These are phyloP conservation scores for Beaufortia kweichowensis DNA, from an alignment of 2,113 vertebrate genomes.

Conservation along the genomic window DNA sequence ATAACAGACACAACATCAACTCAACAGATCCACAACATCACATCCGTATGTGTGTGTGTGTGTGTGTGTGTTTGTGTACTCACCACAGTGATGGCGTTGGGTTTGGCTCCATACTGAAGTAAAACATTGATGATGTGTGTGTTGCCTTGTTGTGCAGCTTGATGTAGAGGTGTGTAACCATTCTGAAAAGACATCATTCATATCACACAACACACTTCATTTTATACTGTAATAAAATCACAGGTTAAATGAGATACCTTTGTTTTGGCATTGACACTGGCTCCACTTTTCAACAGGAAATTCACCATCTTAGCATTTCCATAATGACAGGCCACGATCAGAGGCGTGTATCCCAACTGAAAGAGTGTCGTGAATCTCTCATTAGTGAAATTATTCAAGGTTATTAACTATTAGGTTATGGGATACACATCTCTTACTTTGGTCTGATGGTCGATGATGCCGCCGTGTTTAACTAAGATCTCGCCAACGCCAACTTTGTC, in stretches of 20 bases:
- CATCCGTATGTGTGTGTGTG: not conserved
- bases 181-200: conserved; percentile 73
- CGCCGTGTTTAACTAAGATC: conserved; percentile 81
- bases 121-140: conserved; percentile 96
- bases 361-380: conserved; percentile 39
- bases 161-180: conserved; percentile 95
- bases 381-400: not conserved
- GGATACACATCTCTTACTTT: conserved; percentile 75
- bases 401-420: not conserved
- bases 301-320: conserved; percentile 97
- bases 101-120: conserved; percentile 89
- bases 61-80: conserved; percentile 50
- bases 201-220: not conserved
- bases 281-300: conserved; percentile 91
- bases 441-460: conserved; percentile 90
- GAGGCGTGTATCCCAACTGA: conserved; percentile 94
- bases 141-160: conserved; percentile 97
- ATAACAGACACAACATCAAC: conserved; percentile 8
- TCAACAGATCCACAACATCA: not conserved
- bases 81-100: conserved; percentile 91
- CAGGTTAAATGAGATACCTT: conserved; percentile 76
- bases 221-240: not conserved
- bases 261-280: conserved; percentile 90
- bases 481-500: conserved; percentile 89
- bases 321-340: conserved; percentile 97